These are phyloP conservation scores for Sebastes hopkinsi DNA, from an alignment of 2,797 vertebrate species.

Conservation along the genomic window DNA sequence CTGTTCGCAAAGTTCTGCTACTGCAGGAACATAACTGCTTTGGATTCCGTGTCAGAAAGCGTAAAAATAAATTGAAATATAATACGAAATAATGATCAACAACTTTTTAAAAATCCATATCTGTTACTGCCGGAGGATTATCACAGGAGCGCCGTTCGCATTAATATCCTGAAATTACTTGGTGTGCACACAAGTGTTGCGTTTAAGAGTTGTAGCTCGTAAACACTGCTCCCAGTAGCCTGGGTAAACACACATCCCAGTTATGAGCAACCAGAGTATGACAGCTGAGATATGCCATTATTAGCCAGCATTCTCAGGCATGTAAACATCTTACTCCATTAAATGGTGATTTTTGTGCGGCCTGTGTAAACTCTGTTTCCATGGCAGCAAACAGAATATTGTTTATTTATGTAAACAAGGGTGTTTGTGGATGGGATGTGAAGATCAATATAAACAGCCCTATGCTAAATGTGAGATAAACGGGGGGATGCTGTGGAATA, in stretches of 20 bases:
- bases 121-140: background rate
- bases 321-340: slow-evolving; percentile 72
- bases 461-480: slow-evolving; percentile 46
- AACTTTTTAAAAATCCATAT: background rate
- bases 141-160: background rate
- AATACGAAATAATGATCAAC: background rate
- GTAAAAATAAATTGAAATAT: background rate
- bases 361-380: slow-evolving; percentile 64
- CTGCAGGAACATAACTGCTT: background rate
- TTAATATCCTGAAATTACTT: slow-evolving; percentile 16
- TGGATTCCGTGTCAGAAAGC: background rate
- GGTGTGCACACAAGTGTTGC: background rate
- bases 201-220: slow-evolving; percentile 25
- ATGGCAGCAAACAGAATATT: slow-evolving; percentile 63
- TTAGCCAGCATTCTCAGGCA: slow-evolving; percentile 48
- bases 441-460: slow-evolving; percentile 64
- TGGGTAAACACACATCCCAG: slow-evolving; percentile 24
- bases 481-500: background rate
- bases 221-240: slow-evolving; percentile 17
- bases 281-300: slow-evolving; percentile 66
- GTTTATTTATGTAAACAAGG: slow-evolving; percentile 75
- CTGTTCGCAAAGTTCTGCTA: background rate
- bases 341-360: slow-evolving; percentile 49
- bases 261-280: slow-evolving; percentile 47
- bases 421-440: slow-evolving; percentile 66